Evolutionary conservation across 1,140 invertebrate genomes (phyloP).

Genomic region (Cotesia vestalis): DNA sequence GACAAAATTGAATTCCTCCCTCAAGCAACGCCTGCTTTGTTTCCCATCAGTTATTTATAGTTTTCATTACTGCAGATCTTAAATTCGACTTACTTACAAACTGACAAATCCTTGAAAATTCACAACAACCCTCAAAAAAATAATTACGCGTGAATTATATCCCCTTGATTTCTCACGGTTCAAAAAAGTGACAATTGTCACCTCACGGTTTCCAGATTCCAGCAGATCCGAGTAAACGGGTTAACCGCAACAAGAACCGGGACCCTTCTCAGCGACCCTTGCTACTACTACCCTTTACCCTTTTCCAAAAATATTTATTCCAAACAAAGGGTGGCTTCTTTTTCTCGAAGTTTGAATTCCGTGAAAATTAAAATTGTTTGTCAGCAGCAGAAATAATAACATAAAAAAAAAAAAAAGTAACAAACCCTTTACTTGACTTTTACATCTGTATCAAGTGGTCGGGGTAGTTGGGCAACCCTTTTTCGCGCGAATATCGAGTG

Average conservation of each 20-base stretch:
- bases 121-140: too few species aligned
- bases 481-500: slow-evolving; percentile 36
- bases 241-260: too few species aligned
- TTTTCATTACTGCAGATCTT: slow-evolving; percentile 49
- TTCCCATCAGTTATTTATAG: slow-evolving; percentile 58
- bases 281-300: slow-evolving; percentile 1
- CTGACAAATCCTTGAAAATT: background rate
- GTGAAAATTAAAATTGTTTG: background rate
- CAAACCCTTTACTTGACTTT: background rate
- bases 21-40: slow-evolving; percentile 37
- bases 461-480: slow-evolving; percentile 24
- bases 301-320: background rate
- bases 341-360: background rate
- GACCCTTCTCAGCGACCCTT: background rate
- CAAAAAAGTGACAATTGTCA: too few species aligned
- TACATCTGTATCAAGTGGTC: background rate
- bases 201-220: too few species aligned
- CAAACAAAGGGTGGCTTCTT: too few species aligned
- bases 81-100: slow-evolving; percentile 52
- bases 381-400: too few species aligned
- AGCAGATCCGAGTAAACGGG: too few species aligned
- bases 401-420: slow-evolving; percentile 28
- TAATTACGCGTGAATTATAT: too few species aligned
- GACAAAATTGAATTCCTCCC: slow-evolving; percentile 48
- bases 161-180: too few species aligned